Evolutionary conservation across 2,797 vertebrate species (phyloP).

Genomic region (Acanthurus tractus): DNA sequence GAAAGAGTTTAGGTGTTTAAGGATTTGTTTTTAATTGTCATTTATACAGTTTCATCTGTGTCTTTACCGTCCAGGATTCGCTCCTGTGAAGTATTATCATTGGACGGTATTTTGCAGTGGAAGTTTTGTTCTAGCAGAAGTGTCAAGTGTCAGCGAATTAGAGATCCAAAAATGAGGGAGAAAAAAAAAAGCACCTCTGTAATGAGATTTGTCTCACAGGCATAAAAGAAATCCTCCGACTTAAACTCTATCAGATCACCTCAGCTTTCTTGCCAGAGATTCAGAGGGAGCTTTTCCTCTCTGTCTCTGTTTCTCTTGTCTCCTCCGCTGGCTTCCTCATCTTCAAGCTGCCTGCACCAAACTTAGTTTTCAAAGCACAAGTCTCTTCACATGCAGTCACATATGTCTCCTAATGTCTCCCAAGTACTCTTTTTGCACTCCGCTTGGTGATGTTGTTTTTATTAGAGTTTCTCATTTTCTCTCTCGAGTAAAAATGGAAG

Average conservation of each 20-base stretch:
- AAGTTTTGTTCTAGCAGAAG: conserved; percentile 2
- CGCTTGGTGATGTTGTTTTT: conserved; percentile 60
- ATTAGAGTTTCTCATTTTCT: conserved; percentile 55
- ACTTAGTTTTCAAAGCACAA: conserved; percentile 68
- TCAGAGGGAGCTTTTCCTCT: conserved; percentile 54
- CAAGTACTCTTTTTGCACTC: conserved; percentile 57
- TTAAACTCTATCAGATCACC: conserved; percentile 52
- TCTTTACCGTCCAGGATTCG: conserved; percentile 5
- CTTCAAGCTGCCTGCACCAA: conserved; percentile 57
- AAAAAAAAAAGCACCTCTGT: conserved; percentile 11
- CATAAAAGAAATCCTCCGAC: conserved; percentile 40
- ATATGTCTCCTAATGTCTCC: conserved; percentile 68
- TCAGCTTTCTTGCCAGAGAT: conserved; percentile 52
- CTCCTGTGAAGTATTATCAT: conserved; percentile 5
- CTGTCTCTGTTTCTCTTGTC: conserved; percentile 39
- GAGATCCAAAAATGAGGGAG: conserved; percentile 7
- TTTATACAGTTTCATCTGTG: conserved; percentile 22
- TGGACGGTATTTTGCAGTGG: conserved; percentile 6
- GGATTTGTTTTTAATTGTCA: conserved; percentile 14
- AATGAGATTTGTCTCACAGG: conserved; percentile 42
- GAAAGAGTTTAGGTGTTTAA: conserved; percentile 24
- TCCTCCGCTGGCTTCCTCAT: conserved; percentile 56
- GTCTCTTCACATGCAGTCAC: conserved; percentile 72
- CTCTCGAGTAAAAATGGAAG: conserved; percentile 44
- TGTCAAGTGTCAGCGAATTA: conserved; percentile 36